These are phyloP conservation scores for Aspidoscelis tigris DNA, from an alignment of 2,113 vertebrate genomes.

Conservation along the genomic window DNA sequence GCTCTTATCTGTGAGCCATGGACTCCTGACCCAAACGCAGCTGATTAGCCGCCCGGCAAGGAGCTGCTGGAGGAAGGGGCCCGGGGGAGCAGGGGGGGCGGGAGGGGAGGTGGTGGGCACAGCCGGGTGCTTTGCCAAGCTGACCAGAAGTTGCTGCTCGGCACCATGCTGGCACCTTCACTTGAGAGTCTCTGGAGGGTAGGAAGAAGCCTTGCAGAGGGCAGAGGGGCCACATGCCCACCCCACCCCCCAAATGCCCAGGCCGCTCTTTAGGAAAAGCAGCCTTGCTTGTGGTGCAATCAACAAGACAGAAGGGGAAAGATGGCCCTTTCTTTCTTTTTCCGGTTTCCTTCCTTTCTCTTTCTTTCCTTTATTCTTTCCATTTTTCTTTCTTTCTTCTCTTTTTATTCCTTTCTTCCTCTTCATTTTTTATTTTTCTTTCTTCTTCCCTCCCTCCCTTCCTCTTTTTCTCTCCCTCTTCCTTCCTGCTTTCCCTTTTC, in stretches of 20 bases:
- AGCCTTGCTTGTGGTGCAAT: not conserved
- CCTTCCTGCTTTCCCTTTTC: no score
- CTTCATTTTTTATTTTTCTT: no score
- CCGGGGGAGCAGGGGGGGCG: not conserved
- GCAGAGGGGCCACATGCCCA: not conserved
- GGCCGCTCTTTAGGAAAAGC: not conserved
- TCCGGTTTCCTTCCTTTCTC: no score
- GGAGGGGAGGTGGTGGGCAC: conserved; percentile 30
- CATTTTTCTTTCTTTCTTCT: no score
- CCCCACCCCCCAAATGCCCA: not conserved
- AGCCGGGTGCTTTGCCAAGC: not conserved
- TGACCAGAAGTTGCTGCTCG: not conserved
- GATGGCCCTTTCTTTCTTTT: no score
- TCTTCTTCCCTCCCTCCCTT: no score
- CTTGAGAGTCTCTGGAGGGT: not conserved
- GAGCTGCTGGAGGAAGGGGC: conserved; percentile 9
- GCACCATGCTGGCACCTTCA: accelerated
- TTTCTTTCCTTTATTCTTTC: no score
- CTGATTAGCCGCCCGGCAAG: conserved; percentile 74
- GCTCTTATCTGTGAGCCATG: conserved; percentile 87
- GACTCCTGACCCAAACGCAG: conserved; percentile 84
- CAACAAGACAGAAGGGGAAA: not conserved
- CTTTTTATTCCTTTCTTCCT: no score
- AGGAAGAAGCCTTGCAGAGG: not conserved
- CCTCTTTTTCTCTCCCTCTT: no score